phyloP scores from a whole-genome alignment of 2,113 vertebrate genomes.

The Gavia stellata region DNA sequence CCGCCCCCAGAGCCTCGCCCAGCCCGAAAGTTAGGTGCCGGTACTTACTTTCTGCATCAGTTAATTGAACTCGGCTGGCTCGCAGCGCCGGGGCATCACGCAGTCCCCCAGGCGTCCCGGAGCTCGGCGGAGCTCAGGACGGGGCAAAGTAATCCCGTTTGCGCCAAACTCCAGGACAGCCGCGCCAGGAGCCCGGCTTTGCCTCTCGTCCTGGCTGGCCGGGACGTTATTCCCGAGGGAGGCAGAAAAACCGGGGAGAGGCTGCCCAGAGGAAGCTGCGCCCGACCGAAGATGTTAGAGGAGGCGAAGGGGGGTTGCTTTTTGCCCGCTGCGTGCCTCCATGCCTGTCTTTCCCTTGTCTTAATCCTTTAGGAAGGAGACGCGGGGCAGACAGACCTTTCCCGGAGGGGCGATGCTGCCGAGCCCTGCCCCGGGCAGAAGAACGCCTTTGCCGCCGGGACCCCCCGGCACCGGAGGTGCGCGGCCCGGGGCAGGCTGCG shows the following conservation, averaged over 20 bases:
- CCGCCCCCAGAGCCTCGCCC: not conserved
- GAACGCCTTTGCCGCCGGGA: not conserved
- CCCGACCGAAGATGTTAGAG: not conserved
- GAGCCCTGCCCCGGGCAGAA: constrained; percentile 43
- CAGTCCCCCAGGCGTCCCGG: not conserved
- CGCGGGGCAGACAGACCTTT: not conserved
- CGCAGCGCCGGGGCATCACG: not conserved
- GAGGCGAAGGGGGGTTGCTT: not conserved
- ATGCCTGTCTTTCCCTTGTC: not conserved
- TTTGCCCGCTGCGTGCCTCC: not conserved
- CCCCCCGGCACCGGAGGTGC: not conserved
- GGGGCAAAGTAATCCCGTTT: not conserved
- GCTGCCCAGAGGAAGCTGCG: not conserved
- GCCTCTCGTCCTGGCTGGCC: not conserved
- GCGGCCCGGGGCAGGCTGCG: constrained; percentile 21
- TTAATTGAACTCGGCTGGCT: not conserved
- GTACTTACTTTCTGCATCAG: not conserved
- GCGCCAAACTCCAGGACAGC: not conserved
- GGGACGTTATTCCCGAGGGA: not conserved
- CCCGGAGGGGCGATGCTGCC: constrained; percentile 36
- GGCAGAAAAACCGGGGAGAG: not conserved
- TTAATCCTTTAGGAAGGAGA: constrained; percentile 53
- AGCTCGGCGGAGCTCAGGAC: not conserved
- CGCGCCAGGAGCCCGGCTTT: not conserved
- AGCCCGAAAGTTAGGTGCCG: not conserved